Conservation (phyloP, 2,888 invertebrate genomes). For the Halocaridina rubra region DNA sequence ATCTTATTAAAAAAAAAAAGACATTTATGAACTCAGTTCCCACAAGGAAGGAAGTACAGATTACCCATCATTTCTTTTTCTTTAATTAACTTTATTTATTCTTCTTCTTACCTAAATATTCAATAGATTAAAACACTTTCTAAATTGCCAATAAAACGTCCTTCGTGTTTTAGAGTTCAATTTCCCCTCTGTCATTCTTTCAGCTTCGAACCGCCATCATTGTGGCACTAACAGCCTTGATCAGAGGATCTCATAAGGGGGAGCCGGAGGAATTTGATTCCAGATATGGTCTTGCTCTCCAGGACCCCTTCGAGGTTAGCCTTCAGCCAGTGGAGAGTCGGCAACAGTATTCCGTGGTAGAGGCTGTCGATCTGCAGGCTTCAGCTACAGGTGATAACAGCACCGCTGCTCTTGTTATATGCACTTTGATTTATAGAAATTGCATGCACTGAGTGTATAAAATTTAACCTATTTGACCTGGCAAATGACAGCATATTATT, state of each 20-base stretch:
- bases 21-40: too few relatives aligned
- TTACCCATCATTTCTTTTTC: too few relatives aligned
- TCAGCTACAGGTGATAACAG: constrained; percentile 29
- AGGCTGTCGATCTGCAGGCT: not conserved
- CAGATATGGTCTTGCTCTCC: not conserved
- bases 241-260: not conserved
- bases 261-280: not conserved
- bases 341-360: constrained; percentile 24
- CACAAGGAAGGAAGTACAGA: too few relatives aligned
- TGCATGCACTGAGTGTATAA: not conserved
- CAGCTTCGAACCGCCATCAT: not conserved
- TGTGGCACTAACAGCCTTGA: not conserved
- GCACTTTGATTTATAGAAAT: not conserved
- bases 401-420: too few relatives aligned
- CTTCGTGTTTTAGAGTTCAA: too few relatives aligned
- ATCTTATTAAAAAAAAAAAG: too few relatives aligned
- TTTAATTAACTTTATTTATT: too few relatives aligned
- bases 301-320: not conserved
- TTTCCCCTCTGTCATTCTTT: too few relatives aligned
- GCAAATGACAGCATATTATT: not conserved
- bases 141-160: too few relatives aligned
- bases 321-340: constrained; percentile 4
- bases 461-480: too few relatives aligned
- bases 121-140: too few relatives aligned
- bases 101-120: too few relatives aligned